Evolutionary conservation across 2,888 invertebrate genomes (phyloP).

Genomic region (Mechanitis mazaeus): DNA sequence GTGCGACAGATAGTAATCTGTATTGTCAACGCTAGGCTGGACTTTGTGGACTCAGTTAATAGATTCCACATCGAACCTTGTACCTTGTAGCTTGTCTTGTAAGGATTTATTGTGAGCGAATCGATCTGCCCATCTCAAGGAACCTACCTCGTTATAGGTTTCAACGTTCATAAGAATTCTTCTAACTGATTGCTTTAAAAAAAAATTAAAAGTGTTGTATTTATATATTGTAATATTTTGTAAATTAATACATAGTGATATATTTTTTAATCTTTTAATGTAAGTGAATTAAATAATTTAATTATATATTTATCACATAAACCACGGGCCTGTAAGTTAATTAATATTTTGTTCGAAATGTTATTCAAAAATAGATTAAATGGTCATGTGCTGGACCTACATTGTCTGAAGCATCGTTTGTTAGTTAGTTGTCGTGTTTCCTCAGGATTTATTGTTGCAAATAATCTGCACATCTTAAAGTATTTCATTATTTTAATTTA

Average conservation of each 20-base stretch:
- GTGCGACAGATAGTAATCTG: slow-evolving; percentile 32
- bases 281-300: no score
- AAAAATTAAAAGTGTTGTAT: not conserved
- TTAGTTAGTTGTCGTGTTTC: not conserved
- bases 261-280: no score
- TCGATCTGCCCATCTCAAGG: slow-evolving; percentile 15
- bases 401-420: slow-evolving; percentile 2
- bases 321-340: no score
- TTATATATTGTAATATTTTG: not conserved
- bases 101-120: slow-evolving; percentile 23
- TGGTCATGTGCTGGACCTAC: not conserved
- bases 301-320: no score
- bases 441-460: slow-evolving; percentile 18
- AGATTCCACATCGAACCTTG: slow-evolving; percentile 29
- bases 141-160: slow-evolving; percentile 14
- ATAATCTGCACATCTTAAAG: slow-evolving; percentile 10
- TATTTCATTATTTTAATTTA: slow-evolving; percentile 3
- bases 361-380: not conserved
- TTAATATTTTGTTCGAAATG: not conserved
- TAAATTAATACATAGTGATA: not conserved
- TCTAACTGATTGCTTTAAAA: not conserved
- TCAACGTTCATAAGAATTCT: not conserved
- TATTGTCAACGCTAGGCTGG: slow-evolving; percentile 30
- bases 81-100: slow-evolving; percentile 27
- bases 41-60: slow-evolving; percentile 26